Evolutionary conservation across 1,140 invertebrate species (phyloP).

Genomic region (Choristoneura fumiferana): DNA sequence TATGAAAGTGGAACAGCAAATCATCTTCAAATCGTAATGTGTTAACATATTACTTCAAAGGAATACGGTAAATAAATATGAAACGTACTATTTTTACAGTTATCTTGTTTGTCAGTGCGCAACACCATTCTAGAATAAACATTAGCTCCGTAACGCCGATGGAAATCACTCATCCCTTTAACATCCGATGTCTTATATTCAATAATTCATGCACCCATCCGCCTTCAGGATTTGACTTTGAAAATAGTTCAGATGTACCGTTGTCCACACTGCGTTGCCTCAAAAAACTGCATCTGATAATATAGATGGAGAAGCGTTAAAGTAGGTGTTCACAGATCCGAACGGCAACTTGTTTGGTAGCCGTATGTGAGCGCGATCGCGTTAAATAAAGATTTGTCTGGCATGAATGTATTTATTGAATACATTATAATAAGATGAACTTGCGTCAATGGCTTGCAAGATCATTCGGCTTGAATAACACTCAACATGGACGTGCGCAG

Average conservation of each 20-base stretch:
- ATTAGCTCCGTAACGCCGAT: not conserved
- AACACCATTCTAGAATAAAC: conserved; percentile 1
- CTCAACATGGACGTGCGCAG: conserved; percentile 4
- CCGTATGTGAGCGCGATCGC: not conserved
- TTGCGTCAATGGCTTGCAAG: conserved; percentile 36
- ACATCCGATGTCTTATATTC: conserved; percentile 22
- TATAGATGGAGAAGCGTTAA: no score
- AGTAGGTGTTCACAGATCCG: no score
- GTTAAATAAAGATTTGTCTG: conserved; percentile 16
- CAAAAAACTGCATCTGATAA: no score
- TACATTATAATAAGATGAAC: conserved; percentile 44
- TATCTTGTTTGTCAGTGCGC: no score
- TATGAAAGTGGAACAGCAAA: no score
- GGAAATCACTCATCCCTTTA: conserved; percentile 1
- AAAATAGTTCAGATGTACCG: conserved; percentile 28
- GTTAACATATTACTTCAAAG: no score
- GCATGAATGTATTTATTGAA: conserved; percentile 38
- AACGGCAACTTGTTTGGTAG: conserved; percentile 4
- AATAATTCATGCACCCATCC: conserved; percentile 25
- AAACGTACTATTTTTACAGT: no score
- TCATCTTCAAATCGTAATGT: no score
- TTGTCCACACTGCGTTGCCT: no score
- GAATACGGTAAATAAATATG: no score
- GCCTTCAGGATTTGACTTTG: conserved; percentile 52
- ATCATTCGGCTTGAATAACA: conserved; percentile 9